Percentiles rank a stretch among this genome's conserved stretches.
Evolutionary conservation across 2,113 vertebrate genomes (phyloP).

Genomic region (Anoura caudifer): DNA sequence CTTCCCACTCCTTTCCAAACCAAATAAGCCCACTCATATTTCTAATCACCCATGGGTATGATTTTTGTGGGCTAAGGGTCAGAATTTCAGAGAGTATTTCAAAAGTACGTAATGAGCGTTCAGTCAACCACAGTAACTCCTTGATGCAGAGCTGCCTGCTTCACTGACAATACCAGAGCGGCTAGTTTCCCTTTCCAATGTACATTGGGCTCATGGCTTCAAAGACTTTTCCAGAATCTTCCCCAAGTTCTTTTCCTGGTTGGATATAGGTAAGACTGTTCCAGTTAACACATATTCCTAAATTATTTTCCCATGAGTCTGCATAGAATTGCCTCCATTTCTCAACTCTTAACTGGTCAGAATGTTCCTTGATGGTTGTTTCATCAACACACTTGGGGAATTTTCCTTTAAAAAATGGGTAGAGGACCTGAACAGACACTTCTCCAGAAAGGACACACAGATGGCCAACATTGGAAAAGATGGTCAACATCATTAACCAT

Average conservation of each 20-base stretch:
- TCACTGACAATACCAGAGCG: not conserved
- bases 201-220: not conserved
- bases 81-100: conserved; percentile 38
- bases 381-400: not conserved
- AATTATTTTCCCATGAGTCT: conserved; percentile 24
- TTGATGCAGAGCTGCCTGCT: not conserved
- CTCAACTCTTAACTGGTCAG: conserved; percentile 57
- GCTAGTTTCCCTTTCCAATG: conserved; percentile 21
- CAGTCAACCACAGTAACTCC: conserved; percentile 19
- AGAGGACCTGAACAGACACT: not conserved
- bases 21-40: conserved; percentile 36
- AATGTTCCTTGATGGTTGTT: conserved; percentile 43
- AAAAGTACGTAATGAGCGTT: conserved; percentile 16
- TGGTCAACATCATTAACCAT: not conserved
- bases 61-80: conserved; percentile 16
- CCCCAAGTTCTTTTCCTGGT: conserved; percentile 19
- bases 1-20: conserved; percentile 29
- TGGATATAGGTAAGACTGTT: conserved; percentile 43
- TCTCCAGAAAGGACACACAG: not conserved
- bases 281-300: conserved; percentile 15
- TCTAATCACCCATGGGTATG: not conserved
- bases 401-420: conserved; percentile 14
- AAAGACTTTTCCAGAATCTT: conserved; percentile 38
- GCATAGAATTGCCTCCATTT: conserved; percentile 50
- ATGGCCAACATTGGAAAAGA: not conserved